Evolutionary conservation across 1,140 invertebrate species (phyloP), one percentile per base, ranked within the genome.

Genomic region (Eueides isabella): DNA sequence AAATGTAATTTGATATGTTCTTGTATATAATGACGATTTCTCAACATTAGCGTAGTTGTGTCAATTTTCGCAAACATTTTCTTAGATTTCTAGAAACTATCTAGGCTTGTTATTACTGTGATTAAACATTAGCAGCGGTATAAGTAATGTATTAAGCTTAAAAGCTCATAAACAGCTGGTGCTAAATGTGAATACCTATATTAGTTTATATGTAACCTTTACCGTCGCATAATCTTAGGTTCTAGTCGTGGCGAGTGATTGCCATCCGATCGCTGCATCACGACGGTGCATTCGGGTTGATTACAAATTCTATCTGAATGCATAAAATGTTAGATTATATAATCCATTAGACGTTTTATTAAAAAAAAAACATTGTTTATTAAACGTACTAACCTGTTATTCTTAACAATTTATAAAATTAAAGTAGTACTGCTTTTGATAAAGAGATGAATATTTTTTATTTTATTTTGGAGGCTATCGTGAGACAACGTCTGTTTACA

Each of bases 171-270:
- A 31, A 61, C 12, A 61, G 31, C 26, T 14, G 33, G 44, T 26
- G 28, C 6, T 55, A 14, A 69, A 69, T 65, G 62, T 29, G 23
- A 72, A 65, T 33, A 30, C 38, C 12, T 33, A 69, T 26, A 64
- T 71, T 55, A 70, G 28, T 62, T 72, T 72, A 72, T 76, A 71
- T 28, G 80, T 79, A 82, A 85, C 82, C 80, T 87, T 84, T 85
- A 80, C 31, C 67, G 74, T 81, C 76, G 75, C 72, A 88, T 87
- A 85, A 85, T 77, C 72, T 79, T 85, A 85, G 83, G 81, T 84
- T 82, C 38, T 74, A 85, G 79, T 88, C 89, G 88, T 90, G 87
- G 86, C 87, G 81, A 81, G 80, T 89, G 89, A 89, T 87, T 88
- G 85, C 83, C 85, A 88, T 85, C 80, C 85, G 82, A 86, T 83